Evolutionary conservation across 2,797 vertebrate genomes (phyloP), one percentile per base, ranked within the genome.

Genomic region (Sternotherus odoratus): DNA sequence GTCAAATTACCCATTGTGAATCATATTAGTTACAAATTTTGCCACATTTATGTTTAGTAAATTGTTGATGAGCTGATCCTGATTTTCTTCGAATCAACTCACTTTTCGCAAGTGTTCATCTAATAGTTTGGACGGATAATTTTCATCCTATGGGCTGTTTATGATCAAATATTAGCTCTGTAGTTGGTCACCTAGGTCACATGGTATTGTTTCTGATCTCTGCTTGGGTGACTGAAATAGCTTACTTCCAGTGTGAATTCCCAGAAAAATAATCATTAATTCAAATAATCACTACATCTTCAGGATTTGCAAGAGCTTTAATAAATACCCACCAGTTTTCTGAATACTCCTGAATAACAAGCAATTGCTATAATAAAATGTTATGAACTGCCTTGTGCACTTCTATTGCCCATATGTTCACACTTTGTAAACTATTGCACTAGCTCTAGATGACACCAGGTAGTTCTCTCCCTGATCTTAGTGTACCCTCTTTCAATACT

Each of bases 401-500:
- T 90, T 13, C 57, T 80, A 21, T 85, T 16, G 69, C 83, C 80
- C 82, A 93, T 72, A 91, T 83, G 87, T 1, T 15, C 80, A 87
- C 91, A 92, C n/a, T 94, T 43, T 46, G 23, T 94, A 56, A 77
- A 49, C 72, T 82, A 79, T 87, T 46, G 93, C 66, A 81, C 30
- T 56, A 69, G 46, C 30, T 90, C 81, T 49, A 89, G 49, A 48
- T n/a, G 30, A 87, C 66, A 92, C 78, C 24, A 79, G 36, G 69
- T 90, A 89, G 60, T 72, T n/a, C 5, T 87, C 8, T 26, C 24
- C 56, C 28, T 83, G 51, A 86, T 26, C 54, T 57, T 54, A 30
- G n/a, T 79, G 26, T 1, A 2, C 48, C 83, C 30, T 94, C 30
- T 94, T 92, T 79, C 89, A 93, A 92, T 87, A 94, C 90, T 85